Percentiles rank a stretch among this genome's conserved stretches.
phyloP scores from a whole-genome alignment of 2,113 vertebrate species.

The Anhinga anhinga region DNA sequence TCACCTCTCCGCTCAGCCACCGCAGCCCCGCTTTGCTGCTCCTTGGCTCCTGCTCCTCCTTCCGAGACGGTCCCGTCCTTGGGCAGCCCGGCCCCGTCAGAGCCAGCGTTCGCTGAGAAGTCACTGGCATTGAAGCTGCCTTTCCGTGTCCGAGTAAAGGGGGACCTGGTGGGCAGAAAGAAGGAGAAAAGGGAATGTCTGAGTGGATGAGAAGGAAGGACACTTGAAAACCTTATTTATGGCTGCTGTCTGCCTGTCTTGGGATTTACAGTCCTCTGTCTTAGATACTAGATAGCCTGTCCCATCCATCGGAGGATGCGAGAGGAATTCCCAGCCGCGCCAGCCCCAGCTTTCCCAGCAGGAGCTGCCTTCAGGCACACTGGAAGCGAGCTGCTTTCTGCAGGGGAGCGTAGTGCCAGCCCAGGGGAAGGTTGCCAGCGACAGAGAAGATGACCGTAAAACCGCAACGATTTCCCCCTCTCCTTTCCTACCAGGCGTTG shows the following conservation, averaged over 20 bases:
- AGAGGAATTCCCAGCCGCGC: not conserved
- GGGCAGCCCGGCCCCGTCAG: slow-evolving; percentile 30
- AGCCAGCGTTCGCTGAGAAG: not conserved
- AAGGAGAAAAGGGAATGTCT: not conserved
- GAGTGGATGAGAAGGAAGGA: not conserved
- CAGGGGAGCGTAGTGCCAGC: not conserved
- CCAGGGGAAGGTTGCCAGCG: not conserved
- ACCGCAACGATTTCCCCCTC: fast-evolving
- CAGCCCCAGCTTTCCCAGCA: not conserved
- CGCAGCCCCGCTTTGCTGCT: not conserved
- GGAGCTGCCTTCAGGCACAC: not conserved
- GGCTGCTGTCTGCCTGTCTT: fast-evolving
- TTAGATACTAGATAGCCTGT: fast-evolving
- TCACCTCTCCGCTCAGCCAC: slow-evolving; percentile 78
- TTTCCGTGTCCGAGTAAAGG: slow-evolving; percentile 73
- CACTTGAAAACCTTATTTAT: no score
- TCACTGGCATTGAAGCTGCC: slow-evolving; percentile 81
- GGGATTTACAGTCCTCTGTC: not conserved
- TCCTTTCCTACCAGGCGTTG: slow-evolving; percentile 53
- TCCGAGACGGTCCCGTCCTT: slow-evolving; percentile 27
- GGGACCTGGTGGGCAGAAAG: slow-evolving; percentile 62
- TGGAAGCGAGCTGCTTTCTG: not conserved
- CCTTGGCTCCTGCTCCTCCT: slow-evolving; percentile 19
- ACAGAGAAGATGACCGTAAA: fast-evolving
- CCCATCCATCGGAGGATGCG: fast-evolving